Evolutionary conservation across 2,888 invertebrate genomes (phyloP), one percentile per base, ranked within the genome.

Genomic region (Oithona nana): DNA sequence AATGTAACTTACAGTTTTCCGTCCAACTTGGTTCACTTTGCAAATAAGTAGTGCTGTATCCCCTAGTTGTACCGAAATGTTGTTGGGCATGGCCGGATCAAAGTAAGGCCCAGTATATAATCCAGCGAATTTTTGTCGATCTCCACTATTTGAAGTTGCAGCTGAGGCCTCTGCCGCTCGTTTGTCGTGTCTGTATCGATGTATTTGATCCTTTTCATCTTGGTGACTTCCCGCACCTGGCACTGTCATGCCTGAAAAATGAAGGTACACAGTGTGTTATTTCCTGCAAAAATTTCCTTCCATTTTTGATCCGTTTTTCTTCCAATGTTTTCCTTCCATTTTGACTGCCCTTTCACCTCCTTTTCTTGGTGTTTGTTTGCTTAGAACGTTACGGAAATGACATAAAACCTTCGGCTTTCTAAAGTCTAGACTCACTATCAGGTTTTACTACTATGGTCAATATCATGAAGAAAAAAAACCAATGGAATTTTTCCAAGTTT

Each of bases 51-150:
- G 29, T 3, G 59, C 59, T 16, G 59, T 59, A 8, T 29, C 59
- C 13, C 61, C 61, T 16, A 61, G 26, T 55, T 61, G 61, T 3
- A 67, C 64, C 66, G 67, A 62, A 67, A 68, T 28, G 67, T 65
- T 59, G 66, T 66, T 20, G 20, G 54, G 54, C 3, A 54, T 20
- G 16, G 22, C 20, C 11, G 54, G 26, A 54, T 20, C 54, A 11
- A 54, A 54, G 39, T 39, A 39, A 39, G 39, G 39, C 39, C 39
- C 39, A 39, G 39, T 39, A 39, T 39, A 39, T 39, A 39, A 16
- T 16, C 39, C 39, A 16, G 39, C 39, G 16, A 39, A 39, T 16
- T 39, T 39, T 39, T 39, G 39, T 39, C 39, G 8, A 16, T 6
- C 39, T 39, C 39, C 39, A 39, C 16, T 39, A 39, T 16, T 39